phyloP scores from a whole-genome alignment of 2,797 vertebrate species.

The Petrocephalus sullivani region DNA sequence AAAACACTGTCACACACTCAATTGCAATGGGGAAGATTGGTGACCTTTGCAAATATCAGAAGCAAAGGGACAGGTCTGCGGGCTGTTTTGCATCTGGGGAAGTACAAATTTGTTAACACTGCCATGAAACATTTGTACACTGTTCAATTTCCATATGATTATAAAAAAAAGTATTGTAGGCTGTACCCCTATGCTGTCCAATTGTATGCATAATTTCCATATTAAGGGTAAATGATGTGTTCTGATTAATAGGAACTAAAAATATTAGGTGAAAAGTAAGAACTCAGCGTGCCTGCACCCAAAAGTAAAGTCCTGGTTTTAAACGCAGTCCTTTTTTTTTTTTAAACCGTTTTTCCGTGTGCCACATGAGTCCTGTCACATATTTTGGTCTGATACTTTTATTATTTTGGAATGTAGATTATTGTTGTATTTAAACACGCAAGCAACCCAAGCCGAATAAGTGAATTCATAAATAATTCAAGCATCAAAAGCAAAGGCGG shows the following conservation, averaged over 20 bases:
- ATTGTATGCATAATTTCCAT: not conserved
- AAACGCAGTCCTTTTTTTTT: not conserved
- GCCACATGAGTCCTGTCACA: not conserved
- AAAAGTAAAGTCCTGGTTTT: not conserved
- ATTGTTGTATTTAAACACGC: not conserved
- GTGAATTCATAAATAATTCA: not conserved
- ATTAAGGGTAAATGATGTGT: not conserved
- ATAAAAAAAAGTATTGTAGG: not conserved
- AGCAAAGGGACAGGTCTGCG: no score
- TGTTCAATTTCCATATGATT: not conserved
- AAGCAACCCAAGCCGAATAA: not conserved
- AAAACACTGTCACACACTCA: not conserved
- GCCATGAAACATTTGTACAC: not conserved
- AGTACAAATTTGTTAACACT: not conserved
- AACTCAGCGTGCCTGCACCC: not conserved
- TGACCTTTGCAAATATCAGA: not conserved
- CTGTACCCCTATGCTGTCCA: not conserved
- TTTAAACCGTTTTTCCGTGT: not conserved
- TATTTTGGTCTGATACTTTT: not conserved
- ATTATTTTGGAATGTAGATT: not conserved
- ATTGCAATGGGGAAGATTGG: not conserved
- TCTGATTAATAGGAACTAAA: not conserved
- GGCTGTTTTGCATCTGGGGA: not conserved
- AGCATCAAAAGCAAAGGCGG: not conserved
- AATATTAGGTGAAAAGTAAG: not conserved